These are phyloP conservation scores for Auanema freiburgensis DNA, from an alignment of 2,888 invertebrate species.

Conservation along the genomic window DNA sequence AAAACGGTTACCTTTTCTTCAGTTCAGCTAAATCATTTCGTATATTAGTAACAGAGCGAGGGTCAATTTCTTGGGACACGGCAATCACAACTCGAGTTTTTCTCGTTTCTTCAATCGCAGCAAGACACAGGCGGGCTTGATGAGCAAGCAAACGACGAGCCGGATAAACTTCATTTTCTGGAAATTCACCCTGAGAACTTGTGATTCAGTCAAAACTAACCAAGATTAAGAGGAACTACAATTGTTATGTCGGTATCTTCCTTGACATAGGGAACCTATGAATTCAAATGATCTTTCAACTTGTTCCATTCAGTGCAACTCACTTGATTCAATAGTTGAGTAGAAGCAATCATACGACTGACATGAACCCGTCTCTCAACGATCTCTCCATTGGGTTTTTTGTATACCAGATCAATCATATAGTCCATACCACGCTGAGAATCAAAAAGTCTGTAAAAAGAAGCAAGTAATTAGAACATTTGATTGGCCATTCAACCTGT, in stretches of 20 bases:
- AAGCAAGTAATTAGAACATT: background rate
- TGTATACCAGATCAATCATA: slow-evolving; percentile 72
- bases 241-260: slow-evolving; percentile 83
- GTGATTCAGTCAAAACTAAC: slow-evolving; percentile 21
- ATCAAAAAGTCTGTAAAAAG: slow-evolving; percentile 72
- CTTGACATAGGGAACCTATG: slow-evolving; percentile 84
- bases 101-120: slow-evolving; percentile 65
- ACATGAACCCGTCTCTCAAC: slow-evolving; percentile 73
- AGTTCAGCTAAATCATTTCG: slow-evolving; percentile 56
- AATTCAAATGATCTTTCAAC: background rate
- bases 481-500: slow-evolving; percentile 26
- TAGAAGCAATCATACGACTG: slow-evolving; percentile 81
- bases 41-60: slow-evolving; percentile 41
- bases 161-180: slow-evolving; percentile 65
- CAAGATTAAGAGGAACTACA: slow-evolving; percentile 73
- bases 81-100: slow-evolving; percentile 57
- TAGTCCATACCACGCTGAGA: slow-evolving; percentile 84
- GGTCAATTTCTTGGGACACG: slow-evolving; percentile 44
- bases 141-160: slow-evolving; percentile 75
- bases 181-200: background rate
- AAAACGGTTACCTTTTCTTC: slow-evolving; percentile 36
- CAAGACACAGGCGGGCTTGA: slow-evolving; percentile 77
- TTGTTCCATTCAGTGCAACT: background rate
- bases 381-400: slow-evolving; percentile 20
- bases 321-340: slow-evolving; percentile 76